phyloP scores from a whole-genome alignment of 2,113 vertebrate species.

The Tachysurus fulvidraco region DNA sequence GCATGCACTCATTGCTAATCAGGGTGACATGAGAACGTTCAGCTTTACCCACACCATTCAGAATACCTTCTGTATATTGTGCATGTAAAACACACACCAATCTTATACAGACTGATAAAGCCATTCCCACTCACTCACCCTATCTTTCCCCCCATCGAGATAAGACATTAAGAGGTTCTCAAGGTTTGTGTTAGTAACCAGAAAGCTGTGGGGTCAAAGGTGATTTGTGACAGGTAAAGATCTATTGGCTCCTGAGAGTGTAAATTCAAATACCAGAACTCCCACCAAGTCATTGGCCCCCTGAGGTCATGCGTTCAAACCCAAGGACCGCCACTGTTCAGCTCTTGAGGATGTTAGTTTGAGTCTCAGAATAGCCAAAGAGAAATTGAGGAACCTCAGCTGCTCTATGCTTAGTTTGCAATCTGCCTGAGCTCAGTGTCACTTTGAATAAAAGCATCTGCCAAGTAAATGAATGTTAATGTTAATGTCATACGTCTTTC shows the following conservation, averaged over 20 bases:
- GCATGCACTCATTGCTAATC: slow-evolving; percentile 38
- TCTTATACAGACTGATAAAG: slow-evolving; percentile 38
- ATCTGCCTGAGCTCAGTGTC: background rate
- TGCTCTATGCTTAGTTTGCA: background rate
- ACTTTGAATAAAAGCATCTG: slow-evolving; percentile 20
- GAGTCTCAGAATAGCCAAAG: background rate
- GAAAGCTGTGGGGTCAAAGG: slow-evolving; percentile 11
- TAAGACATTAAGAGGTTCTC: background rate
- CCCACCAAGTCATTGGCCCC: slow-evolving; percentile 9
- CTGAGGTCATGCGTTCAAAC: background rate
- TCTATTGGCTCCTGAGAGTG: slow-evolving; percentile 11
- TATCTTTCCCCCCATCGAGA: background rate
- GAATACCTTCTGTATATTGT: slow-evolving; percentile 36
- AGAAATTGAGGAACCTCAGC: background rate
- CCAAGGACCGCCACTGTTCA: slow-evolving; percentile 13
- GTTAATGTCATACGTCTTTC: slow-evolving; percentile 7
- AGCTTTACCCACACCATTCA: slow-evolving; percentile 26
- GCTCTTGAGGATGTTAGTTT: background rate
- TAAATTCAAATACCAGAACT: slow-evolving; percentile 14
- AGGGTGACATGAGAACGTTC: slow-evolving; percentile 21
- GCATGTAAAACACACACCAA: slow-evolving; percentile 46
- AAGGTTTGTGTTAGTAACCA: background rate
- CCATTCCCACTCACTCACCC: slow-evolving; percentile 47
- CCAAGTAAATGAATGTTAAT: slow-evolving; percentile 26
- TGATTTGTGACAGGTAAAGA: slow-evolving; percentile 10